Evolutionary conservation across 1,140 invertebrate species (phyloP), one percentile per base, ranked within the genome.

Genomic region (Drosophila busckii): DNA sequence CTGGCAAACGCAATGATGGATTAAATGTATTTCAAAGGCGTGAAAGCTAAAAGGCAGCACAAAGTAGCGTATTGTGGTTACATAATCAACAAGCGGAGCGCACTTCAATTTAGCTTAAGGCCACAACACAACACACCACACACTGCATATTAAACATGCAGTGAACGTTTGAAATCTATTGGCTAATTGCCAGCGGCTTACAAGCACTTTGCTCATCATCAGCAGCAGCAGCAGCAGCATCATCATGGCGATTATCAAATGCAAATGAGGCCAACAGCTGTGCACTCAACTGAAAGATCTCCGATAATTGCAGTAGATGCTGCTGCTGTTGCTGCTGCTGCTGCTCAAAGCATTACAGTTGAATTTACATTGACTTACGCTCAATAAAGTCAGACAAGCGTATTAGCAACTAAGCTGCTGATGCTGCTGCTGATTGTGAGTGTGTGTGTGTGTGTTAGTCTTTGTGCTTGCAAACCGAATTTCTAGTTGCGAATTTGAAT

Each of bases 21-120:
- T 80, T 80, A 80, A 82, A 80, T 80, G 75, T 80, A 75, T 82
- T 75, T 80, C 73, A 82, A 80, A 75, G 75, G 73, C 73, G 73
- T 80, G 73, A 80, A 82, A 82, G 75, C 69, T 54, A 82, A 80
- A 82, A 66, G 73, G 69, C 69, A 64, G 53, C 68, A 78, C 62
- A 71, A 78, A 78, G 68, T 71, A 70, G 58, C 68, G 64, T 54
- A 82, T 78, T 78, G 73, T 78, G 68, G 68, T 73, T 65, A 66
- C 68, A 71, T 56, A 71, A 67, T 62, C 70, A 76, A 76, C 67
- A 67, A 52, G n/a, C n/a, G 26, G 35, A 61, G 66, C 71, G 59
- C 59, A 63, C 62, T 67, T 73, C 59, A 65, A 80, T 78, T 71
- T 80, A 59, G 68, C 63, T 78, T 80, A 80, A 3, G 52, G 52